Conservation (phyloP, 2,888 invertebrate species). For the Cheilosia urbana region DNA sequence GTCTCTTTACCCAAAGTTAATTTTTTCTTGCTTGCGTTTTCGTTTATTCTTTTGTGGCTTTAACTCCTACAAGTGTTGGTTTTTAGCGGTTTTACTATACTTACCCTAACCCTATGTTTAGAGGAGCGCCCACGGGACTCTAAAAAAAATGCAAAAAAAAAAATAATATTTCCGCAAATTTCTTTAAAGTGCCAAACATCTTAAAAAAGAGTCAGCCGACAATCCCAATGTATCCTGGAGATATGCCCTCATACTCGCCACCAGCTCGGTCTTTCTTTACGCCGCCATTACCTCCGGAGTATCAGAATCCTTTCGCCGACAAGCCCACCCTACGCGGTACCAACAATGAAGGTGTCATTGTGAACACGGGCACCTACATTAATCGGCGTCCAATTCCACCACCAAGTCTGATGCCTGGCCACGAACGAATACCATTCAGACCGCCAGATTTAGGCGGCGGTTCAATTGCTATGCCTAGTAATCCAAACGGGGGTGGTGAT, state of each 20-base stretch:
- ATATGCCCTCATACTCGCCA: constrained; percentile 92
- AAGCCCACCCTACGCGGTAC: constrained; percentile 92
- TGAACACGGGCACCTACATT: constrained; percentile 84
- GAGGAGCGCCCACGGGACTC: no score
- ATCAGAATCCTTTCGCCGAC: constrained; percentile 94
- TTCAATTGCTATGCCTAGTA: constrained; percentile 51
- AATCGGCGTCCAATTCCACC: constrained; percentile 92
- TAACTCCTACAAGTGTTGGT: no score
- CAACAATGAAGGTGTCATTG: constrained; percentile 85
- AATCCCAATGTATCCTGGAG: constrained; percentile 87
- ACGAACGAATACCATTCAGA: constrained; percentile 92
- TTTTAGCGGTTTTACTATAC: no score
- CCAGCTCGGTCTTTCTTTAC: constrained; percentile 92
- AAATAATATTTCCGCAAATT: no score
- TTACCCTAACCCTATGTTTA: no score
- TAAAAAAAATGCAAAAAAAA: no score
- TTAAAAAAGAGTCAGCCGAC: constrained; percentile 86
- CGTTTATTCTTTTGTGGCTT: no score
- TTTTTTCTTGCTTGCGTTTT: no score
- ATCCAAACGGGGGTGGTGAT: constrained; percentile 52
- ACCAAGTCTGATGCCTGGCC: constrained; percentile 91
- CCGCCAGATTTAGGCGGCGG: constrained; percentile 84
- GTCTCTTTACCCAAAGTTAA: neutral
- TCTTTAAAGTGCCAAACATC: constrained; percentile 84
- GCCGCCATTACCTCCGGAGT: constrained; percentile 93